Evolutionary conservation across 2,888 invertebrate species (phyloP).

Genomic region (Ecdyonurus torrentis): DNA sequence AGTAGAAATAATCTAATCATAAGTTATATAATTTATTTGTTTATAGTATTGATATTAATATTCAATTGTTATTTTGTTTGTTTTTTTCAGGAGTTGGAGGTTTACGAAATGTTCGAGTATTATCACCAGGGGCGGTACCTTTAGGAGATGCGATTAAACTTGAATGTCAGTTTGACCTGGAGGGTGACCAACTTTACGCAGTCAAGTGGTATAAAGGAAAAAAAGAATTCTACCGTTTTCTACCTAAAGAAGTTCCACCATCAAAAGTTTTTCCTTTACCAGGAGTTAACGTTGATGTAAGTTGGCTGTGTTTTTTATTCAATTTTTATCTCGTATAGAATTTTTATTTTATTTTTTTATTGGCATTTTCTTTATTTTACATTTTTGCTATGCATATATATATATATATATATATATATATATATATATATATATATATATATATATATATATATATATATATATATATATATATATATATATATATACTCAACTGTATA

Average conservation of each 20-base stretch:
- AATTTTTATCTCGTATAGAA: too few species aligned
- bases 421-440: too few species aligned
- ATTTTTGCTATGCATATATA: too few species aligned
- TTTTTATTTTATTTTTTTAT: too few species aligned
- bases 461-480: too few species aligned
- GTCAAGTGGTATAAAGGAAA: slow-evolving; percentile 68
- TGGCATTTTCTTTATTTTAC: too few species aligned
- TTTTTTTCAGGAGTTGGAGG: slow-evolving; percentile 34
- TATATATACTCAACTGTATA: too few species aligned
- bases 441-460: too few species aligned
- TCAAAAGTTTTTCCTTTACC: slow-evolving; percentile 53
- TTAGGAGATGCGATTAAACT: slow-evolving; percentile 56
- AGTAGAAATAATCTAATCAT: too few species aligned
- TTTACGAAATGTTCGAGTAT: slow-evolving; percentile 50
- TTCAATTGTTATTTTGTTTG: not conserved
- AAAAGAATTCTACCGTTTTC: slow-evolving; percentile 64
- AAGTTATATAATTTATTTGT: too few species aligned
- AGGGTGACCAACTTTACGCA: slow-evolving; percentile 57
- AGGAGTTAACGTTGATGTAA: slow-evolving; percentile 56
- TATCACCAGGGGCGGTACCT: slow-evolving; percentile 51
- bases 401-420: too few species aligned
- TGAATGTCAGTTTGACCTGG: slow-evolving; percentile 56
- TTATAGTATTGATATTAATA: too few species aligned
- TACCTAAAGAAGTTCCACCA: slow-evolving; percentile 61
- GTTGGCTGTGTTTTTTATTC: slow-evolving; percentile 25